Base-by-base conservation (phyloP, 2,113 vertebrate species). In the Galeopterus variegatus region DNA sequence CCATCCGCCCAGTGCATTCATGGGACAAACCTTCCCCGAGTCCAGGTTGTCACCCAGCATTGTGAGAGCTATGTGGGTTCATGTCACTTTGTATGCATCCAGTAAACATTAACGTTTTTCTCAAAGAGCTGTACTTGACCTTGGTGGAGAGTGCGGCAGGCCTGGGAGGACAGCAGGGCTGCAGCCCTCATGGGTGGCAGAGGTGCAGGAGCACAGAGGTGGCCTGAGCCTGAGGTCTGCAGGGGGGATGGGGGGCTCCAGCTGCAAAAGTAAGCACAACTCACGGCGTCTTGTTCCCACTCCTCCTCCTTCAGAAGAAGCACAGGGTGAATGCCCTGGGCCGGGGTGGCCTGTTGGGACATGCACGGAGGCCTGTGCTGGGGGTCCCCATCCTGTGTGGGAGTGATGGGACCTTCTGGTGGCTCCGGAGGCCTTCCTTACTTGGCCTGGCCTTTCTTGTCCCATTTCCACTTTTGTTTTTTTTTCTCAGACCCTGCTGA, bases 21-120 rank as follows among this genome's bases (percentile, higher is more conserved):
- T 9, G 4, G 85, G 23, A 3, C n/a, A 24, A 17, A 18, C 0
- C 5, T 2, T 48, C 5, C 0, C 10, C 1, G 65, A 3, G 33
- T 58, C 58, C 7, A 0, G 8, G 23, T 17, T 10, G 2, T 11
- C 50, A 54, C 23, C 60, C 8, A 1, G 24, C 62, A 10, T 1
- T 2, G 56, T 1, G 31, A 0, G 5, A 36, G 45, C 33, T 0
- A 1, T 31, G 18, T 2, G 33, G 18, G 11, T 4, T 15, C 6
- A 10, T 72, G 75, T 13, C 33, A 6, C 26, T 0, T 62, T 23
- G 2, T 4, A 8, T 10, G 18, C 1, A 10, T 3, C 48, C 24
- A 5, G 23, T 15, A 1, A 2, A 3, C 28, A 8, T 0, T 0
- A 6, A 21, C 28, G 60, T 75, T n/a, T 48, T n/a, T 70, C 75